Conservation (phyloP, 1,140 invertebrate genomes). For the Pemphigus obesinymphae region DNA sequence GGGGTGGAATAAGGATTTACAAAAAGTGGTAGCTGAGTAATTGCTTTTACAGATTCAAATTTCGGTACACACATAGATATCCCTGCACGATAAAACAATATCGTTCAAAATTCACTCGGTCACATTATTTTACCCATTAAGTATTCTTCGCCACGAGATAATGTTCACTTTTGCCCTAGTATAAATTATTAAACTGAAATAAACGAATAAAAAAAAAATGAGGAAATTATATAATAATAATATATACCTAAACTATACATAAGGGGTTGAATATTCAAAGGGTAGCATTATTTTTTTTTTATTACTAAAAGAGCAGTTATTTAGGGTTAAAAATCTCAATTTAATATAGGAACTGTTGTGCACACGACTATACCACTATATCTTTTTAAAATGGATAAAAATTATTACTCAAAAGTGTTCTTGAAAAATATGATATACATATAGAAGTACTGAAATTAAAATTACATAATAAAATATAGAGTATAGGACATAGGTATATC, state of each 20-base stretch:
- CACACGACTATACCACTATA: neutral
- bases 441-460: neutral
- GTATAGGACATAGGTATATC: neutral
- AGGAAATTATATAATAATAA: neutral
- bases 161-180: neutral
- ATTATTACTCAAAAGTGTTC: neutral
- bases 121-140: neutral
- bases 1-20: slow-evolving; percentile 14
- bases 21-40: slow-evolving; percentile 10
- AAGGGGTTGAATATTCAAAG: neutral
- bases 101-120: neutral
- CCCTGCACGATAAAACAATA: slow-evolving; percentile 9
- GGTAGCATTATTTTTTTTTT: slow-evolving; percentile 5
- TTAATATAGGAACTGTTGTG: neutral
- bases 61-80: neutral
- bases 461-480: neutral
- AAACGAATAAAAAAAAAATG: neutral
- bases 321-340: slow-evolving; percentile 7
- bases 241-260: neutral
- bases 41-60: slow-evolving; percentile 18
- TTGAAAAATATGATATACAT: neutral
- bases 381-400: neutral
- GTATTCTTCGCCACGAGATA: neutral
- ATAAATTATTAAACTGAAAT: neutral
- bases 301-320: slow-evolving; percentile 15